Evolutionary conservation across 2,888 invertebrate species (phyloP).

Genomic region (Yponomeuta plumbellus): DNA sequence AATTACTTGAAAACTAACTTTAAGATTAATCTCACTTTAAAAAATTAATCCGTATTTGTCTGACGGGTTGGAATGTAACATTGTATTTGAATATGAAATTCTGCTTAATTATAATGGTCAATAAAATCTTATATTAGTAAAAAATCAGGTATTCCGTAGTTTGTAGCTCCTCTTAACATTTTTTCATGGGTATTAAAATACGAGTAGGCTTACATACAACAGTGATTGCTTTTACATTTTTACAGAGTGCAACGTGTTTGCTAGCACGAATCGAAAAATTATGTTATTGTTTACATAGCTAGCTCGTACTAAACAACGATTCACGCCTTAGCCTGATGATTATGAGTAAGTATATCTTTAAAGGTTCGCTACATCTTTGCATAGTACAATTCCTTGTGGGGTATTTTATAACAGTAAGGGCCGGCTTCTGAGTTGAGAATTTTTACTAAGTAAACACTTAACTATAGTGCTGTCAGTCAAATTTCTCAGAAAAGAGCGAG

Average conservation of each 20-base stretch:
- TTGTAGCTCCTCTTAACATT: neutral
- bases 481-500: too few relatives aligned
- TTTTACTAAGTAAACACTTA: too few relatives aligned
- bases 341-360: neutral
- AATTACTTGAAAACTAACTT: neutral
- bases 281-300: constrained; percentile 35
- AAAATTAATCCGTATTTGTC: neutral
- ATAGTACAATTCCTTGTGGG: too few relatives aligned
- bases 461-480: too few relatives aligned
- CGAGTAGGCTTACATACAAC: neutral
- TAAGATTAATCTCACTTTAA: neutral
- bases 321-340: neutral
- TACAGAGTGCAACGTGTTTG: neutral
- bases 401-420: too few relatives aligned
- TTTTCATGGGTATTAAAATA: neutral
- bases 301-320: constrained; percentile 54
- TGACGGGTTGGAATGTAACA: neutral
- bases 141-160: neutral
- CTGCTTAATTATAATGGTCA: neutral
- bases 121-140: neutral
- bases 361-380: neutral
- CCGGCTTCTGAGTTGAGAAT: too few relatives aligned
- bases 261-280: neutral
- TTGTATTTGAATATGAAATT: neutral
- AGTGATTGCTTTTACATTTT: neutral